These are phyloP conservation scores for Pelodytes ibericus DNA, from an alignment of 2,797 vertebrate genomes.

Conservation along the genomic window DNA sequence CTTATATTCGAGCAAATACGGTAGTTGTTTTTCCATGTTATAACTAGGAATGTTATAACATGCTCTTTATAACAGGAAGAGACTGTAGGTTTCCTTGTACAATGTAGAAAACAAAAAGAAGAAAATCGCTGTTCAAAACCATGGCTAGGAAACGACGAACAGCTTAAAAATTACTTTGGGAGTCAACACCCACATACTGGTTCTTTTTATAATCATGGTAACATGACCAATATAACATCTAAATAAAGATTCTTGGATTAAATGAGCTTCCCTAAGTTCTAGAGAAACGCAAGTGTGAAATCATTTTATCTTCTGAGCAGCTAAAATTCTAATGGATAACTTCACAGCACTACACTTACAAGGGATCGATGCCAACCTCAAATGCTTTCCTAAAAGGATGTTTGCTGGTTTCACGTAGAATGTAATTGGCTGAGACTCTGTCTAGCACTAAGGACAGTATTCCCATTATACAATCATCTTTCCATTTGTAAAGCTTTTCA, in stretches of 20 bases:
- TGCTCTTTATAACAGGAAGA: no score
- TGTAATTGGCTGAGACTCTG: not conserved
- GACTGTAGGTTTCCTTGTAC: no score
- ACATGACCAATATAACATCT: constrained; percentile 29
- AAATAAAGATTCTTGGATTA: constrained; percentile 44
- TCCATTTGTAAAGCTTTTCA: not conserved
- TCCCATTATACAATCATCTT: constrained; percentile 43
- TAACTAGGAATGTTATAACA: no score
- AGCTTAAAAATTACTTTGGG: constrained; percentile 1
- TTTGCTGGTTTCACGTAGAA: constrained; percentile 54
- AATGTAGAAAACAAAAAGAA: no score
- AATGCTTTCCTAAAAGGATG: constrained; percentile 47
- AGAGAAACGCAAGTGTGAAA: constrained; percentile 44
- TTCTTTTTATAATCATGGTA: constrained; percentile 33
- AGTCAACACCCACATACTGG: not conserved
- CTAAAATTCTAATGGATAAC: constrained; percentile 47
- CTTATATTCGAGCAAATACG: no score
- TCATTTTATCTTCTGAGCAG: constrained; percentile 44
- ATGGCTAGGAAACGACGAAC: not conserved
- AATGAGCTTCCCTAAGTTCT: constrained; percentile 30
- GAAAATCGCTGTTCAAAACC: no score
- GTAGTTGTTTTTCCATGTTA: no score
- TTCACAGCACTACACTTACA: constrained; percentile 46
- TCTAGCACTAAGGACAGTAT: constrained; percentile 38
- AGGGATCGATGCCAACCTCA: constrained; percentile 49